These are phyloP conservation scores for Mormyrus proboscirostris DNA, from an alignment of 2,797 vertebrate genomes.

Conservation along the genomic window DNA sequence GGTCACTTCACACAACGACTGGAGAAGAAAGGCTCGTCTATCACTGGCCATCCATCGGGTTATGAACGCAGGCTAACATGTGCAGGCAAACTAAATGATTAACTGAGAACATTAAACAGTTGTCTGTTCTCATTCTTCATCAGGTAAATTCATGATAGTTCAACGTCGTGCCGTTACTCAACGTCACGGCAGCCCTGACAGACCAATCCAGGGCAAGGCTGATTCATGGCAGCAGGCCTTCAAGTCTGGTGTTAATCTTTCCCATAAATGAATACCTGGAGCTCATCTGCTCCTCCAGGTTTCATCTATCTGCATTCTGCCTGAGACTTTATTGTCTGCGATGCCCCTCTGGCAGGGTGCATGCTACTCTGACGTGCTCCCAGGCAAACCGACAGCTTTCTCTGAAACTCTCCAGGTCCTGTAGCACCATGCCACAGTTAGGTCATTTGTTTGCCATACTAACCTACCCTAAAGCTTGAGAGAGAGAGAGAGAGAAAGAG, in stretches of 20 bases:
- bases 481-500: not conserved
- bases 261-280: not conserved
- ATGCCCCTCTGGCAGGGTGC: not conserved
- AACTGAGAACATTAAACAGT: conserved; percentile 3
- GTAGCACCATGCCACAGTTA: not conserved
- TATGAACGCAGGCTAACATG: not conserved
- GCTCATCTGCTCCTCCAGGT: not conserved
- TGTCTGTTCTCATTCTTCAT: not conserved
- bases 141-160: not conserved
- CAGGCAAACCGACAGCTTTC: not conserved
- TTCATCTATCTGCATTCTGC: not conserved
- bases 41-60: not conserved
- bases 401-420: not conserved
- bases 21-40: not conserved
- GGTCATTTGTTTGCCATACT: not conserved
- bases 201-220: not conserved
- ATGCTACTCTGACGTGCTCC: not conserved
- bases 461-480: not conserved
- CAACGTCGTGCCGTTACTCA: not conserved
- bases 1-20: not conserved
- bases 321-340: not conserved
- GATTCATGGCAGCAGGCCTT: not conserved
- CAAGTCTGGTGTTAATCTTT: not conserved
- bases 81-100: conserved; percentile 1
- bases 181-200: not conserved